Base-by-base conservation (phyloP, 1,140 invertebrate genomes). In the Drosophila simulans region DNA sequence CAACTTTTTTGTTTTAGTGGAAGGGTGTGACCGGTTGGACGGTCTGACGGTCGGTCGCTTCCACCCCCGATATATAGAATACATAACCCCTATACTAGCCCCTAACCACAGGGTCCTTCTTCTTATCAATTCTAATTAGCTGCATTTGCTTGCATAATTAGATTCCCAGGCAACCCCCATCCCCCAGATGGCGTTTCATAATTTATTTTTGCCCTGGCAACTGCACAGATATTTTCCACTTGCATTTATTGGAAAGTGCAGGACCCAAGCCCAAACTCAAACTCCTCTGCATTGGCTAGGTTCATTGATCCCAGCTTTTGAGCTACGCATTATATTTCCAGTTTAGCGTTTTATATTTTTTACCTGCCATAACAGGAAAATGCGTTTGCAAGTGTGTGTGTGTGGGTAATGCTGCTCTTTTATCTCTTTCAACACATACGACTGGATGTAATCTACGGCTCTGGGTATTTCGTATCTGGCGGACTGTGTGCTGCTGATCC, bases 261-360 rank as follows among this genome's bases (percentile, higher is more conserved):
- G 77, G 77, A 86, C 53, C 52, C 70, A 45, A 63, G 63, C 76
- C 69, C 56, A 13, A 37, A 31, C 31, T 31, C 31, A 51, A 77
- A 70, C 54, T 56, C 60, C 66, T 64, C 73, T 73, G 66, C 65
- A 75, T 66, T 15, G 65, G 39, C 45, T 52, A 54, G 63, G 83
- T 86, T 86, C 83, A 86, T 88, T 86, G 83, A 88, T 86, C 83
- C 83, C 83, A 34, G 76, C 55, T 77, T 79, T 86, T 79, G 55
- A 83, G 79, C 75, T 89, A 86, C 83, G 83, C 84, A 86, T 86
- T 86, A 79, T 74, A 83, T 89, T 86, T 86, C 83, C 83, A 86
- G 83, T 86, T 86, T 86, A 79, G 42, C 76, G 84, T 86, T 83
- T 86, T 83, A 89, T 77, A 80, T 83, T 66, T 65, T 90, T 85